Base-by-base conservation (phyloP, 2,113 vertebrate genomes). In the Actenoides hombroni region DNA sequence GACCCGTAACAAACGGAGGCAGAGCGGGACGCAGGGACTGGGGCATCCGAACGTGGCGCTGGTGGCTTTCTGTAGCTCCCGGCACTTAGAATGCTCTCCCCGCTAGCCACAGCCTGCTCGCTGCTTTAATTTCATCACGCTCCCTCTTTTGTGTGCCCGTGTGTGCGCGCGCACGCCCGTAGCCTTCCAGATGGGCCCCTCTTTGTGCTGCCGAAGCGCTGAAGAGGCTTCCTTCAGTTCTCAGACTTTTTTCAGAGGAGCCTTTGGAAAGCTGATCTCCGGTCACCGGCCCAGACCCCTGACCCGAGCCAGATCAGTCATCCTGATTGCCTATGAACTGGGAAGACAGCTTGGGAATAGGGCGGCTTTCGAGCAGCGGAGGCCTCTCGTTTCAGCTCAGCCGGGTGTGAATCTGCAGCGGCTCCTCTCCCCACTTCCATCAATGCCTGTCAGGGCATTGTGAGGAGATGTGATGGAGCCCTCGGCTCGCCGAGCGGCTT, bases 241-340 rank as follows among this genome's bases (percentile, higher is more conserved):
- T 9, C 91, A 86, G 80, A 83, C 73, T 54, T 91, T 94, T 48
- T 97, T 96, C 94, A 86, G 94, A 95, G 67, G 79, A 97, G 95
- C 95, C 95, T 96, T 97, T 97, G 94, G 88, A 97, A 97, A 96
- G 96, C 96, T 48, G 95, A 95, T 96, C 96, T 96, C 94, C 89
- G 95, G 97, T 98, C 97, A 96, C 76, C 81, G 98, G 97, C 97
- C 97, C 97, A 94, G 98, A 98, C 97, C 98, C 96, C 86, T 98
- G 97, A 98, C 98, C 96, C 3, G 33, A 85, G 94, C 91, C 96
- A 98, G 98, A 98, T 99, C 98, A 98, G 97, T 98, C 98, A 98
- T 98, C 98, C 98, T 98, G 97, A 96, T 97, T 97, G 97, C 96
- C 97, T 94, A 71, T 97, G 96, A 98, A 54, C 96, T 79, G 87